Evolutionary conservation across 1,140 invertebrate genomes (phyloP).

Genomic region (Charaxes varanes): DNA sequence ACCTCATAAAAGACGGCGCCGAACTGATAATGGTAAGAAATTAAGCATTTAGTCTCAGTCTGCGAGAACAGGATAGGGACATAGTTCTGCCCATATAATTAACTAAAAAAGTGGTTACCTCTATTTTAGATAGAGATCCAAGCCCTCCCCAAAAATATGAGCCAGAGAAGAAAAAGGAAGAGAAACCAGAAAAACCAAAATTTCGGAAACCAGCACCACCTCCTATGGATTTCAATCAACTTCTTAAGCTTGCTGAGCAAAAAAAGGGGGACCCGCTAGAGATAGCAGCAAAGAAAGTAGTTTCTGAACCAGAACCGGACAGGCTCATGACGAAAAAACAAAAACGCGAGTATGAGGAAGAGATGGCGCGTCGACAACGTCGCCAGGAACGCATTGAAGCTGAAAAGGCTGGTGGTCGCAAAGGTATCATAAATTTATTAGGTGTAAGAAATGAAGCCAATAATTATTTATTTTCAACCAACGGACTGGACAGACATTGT

Average conservation of each 20-base stretch:
- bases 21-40: slow-evolving; percentile 50
- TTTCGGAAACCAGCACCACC: slow-evolving; percentile 76
- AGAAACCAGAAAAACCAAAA: slow-evolving; percentile 76
- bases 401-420: slow-evolving; percentile 34
- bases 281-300: slow-evolving; percentile 76
- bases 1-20: slow-evolving; percentile 80
- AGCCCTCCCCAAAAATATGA: slow-evolving; percentile 60
- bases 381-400: slow-evolving; percentile 58
- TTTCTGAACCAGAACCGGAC: slow-evolving; percentile 76
- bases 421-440: slow-evolving; percentile 27
- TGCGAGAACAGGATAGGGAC: no score
- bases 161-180: slow-evolving; percentile 65
- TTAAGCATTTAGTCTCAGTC: background rate
- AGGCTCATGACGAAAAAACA: slow-evolving; percentile 87
- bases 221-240: slow-evolving; percentile 81
- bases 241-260: slow-evolving; percentile 87
- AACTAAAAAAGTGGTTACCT: background rate
- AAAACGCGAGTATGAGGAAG: slow-evolving; percentile 80
- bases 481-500: no score
- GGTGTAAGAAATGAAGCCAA: no score
- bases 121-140: slow-evolving; percentile 27
- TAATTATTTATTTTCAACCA: no score
- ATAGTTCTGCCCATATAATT: no score
- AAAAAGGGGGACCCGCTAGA: slow-evolving; percentile 87
- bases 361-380: slow-evolving; percentile 65